phyloP scores from a whole-genome alignment of 2,888 invertebrate species.

The Alloscopus bannaensis region DNA sequence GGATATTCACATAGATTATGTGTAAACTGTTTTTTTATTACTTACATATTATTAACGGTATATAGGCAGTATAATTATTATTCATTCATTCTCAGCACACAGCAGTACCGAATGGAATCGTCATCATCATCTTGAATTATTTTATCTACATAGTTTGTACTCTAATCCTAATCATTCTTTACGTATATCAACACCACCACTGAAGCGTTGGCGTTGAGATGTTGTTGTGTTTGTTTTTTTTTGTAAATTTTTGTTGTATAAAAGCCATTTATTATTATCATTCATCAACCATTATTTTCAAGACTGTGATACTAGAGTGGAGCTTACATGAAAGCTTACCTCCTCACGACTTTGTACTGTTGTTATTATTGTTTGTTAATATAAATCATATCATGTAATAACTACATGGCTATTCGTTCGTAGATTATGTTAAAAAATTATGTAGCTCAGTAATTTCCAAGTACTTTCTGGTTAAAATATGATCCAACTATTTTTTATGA shows the following conservation, averaged over 20 bases:
- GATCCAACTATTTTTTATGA: conserved; percentile 11
- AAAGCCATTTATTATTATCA: conserved; percentile 40
- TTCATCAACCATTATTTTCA: conserved; percentile 67
- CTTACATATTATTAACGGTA: neutral
- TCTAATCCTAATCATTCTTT: conserved; percentile 9
- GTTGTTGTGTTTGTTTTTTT: conserved; percentile 47
- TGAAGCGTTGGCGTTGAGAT: too few species aligned
- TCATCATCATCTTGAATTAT: conserved; percentile 41
- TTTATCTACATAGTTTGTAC: conserved; percentile 37
- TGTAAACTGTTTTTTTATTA: conserved; percentile 16
- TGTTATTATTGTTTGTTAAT: conserved; percentile 48
- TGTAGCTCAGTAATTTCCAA: conserved; percentile 15
- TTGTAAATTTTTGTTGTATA: conserved; percentile 41
- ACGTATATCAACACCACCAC: conserved; percentile 7
- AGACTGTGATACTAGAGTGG: conserved; percentile 72
- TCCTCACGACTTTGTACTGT: conserved; percentile 68
- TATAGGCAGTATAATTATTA: neutral
- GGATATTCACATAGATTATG: too few species aligned
- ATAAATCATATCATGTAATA: conserved; percentile 10
- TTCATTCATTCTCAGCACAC: conserved; percentile 46
- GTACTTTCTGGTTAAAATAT: too few species aligned
- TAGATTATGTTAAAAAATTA: neutral
- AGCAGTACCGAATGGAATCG: conserved; percentile 35
- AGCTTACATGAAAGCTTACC: conserved; percentile 70
- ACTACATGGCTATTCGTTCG: conserved; percentile 2